Percentiles rank a stretch among this genome's conserved stretches.
Conservation (phyloP, 2,888 invertebrate genomes). For the Aleiodes leptofemur region DNA sequence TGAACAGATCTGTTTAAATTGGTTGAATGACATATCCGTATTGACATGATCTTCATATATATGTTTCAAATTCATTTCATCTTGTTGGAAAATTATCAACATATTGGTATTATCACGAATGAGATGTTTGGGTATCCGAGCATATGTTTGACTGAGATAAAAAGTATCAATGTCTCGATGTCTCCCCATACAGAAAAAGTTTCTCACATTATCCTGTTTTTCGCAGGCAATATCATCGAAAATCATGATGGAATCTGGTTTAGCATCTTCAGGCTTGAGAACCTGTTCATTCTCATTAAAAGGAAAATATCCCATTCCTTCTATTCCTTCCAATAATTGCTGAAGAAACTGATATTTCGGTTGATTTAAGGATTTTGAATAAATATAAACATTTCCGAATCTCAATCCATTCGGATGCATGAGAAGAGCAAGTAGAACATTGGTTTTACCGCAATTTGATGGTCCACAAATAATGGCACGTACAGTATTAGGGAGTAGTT, state of each 20-base stretch:
- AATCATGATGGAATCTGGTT: not conserved
- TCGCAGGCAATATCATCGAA: not conserved
- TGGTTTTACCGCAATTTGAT: conserved; percentile 56
- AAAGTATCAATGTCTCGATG: too few species aligned
- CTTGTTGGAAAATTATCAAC: not conserved
- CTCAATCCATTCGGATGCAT: conserved; percentile 52
- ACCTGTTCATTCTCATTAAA: not conserved
- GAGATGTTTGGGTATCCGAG: too few species aligned
- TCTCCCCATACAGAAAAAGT: not conserved
- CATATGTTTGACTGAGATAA: too few species aligned
- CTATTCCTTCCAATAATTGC: not conserved
- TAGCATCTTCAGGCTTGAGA: not conserved
- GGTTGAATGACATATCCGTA: not conserved
- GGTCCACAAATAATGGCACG: conserved; percentile 54
- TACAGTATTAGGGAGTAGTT: conserved; percentile 62
- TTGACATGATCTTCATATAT: conserved; percentile 47
- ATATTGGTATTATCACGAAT: too few species aligned
- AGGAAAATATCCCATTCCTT: not conserved
- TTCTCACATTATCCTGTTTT: not conserved
- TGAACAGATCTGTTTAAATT: conserved; percentile 2
- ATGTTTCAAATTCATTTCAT: conserved; percentile 53
- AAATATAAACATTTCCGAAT: conserved; percentile 58
- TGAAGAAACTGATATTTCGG: conserved; percentile 4
- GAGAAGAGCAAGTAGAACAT: conserved; percentile 52
- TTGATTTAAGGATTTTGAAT: not conserved